Evolutionary conservation across 2,888 invertebrate genomes (phyloP), one percentile per base, ranked within the genome.

Genomic region (Thereva nobilitata): DNA sequence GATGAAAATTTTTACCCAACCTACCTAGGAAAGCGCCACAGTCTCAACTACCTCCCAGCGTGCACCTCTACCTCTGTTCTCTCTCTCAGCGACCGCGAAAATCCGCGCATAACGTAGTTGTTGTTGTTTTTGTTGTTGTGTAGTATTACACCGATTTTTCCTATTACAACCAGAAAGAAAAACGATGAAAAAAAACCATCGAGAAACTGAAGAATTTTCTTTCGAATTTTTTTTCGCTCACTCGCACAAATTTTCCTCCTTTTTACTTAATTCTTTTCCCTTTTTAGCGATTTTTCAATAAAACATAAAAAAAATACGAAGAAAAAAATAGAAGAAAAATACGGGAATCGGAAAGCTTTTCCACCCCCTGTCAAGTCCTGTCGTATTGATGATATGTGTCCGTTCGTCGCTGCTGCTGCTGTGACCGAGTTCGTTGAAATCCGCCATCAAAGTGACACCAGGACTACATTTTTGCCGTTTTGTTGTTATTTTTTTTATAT

Each of bases 341-440:
- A 23, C 23, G 23, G 23, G 23, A 23, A 23, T 23, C 23, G 23
- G 23, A 23, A 23, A 23, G 23, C 23, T 64, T 64, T 52, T 53
- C 54, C 54, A 55, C 55, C 47, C 54, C 49, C 54, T 55, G 54
- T 45, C 47, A 54, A 55, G 55, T 45, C 49, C 64, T 66, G 56
- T 66, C 50, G 50, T 57, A 66, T 57, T 52, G 57, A 66, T 66
- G 66, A 57, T 59, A 59, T 66, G 66, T 66, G 66, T 66, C 66
- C 66, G 66, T 52, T 50, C 49, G 42, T 56, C 23, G 23, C 23
- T 59, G 57, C 59, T 57, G 40, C 12, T 59, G 52, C 44, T 50
- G 49, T 55, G 45, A 66, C 66, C 57, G 59, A 66, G 66, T 66
- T 66, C 52, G 59, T 66, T 44, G 57, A 66, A 59, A 53, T 45